A percentile compares a stretch with the other conserved stretches of the same genome.
Conservation (phyloP, 2,888 invertebrate species). For the Cephus pulcher region DNA sequence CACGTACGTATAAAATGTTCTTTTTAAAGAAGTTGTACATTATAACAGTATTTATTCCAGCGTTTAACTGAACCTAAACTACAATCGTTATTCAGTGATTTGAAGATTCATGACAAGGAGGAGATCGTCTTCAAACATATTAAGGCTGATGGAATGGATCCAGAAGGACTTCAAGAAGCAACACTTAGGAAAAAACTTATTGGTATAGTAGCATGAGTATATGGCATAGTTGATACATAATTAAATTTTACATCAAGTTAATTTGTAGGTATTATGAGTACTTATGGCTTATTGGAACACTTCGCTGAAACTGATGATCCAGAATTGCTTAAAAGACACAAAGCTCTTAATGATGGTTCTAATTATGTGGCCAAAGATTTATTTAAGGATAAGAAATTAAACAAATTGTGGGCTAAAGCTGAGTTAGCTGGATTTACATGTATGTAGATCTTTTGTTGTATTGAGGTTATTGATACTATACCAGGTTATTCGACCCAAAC, state of each 20-base stretch:
- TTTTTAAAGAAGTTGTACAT: background rate
- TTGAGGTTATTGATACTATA: background rate
- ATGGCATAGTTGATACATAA: background rate
- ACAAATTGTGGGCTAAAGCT: conserved; percentile 90
- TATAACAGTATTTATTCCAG: conserved; percentile 65
- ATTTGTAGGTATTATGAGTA: conserved; percentile 77
- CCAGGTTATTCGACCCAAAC: too few relatives aligned
- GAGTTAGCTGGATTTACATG: conserved; percentile 86
- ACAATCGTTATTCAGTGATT: conserved; percentile 86
- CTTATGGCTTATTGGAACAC: conserved; percentile 83
- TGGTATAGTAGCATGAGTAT: conserved; percentile 62
- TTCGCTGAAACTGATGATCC: conserved; percentile 78
- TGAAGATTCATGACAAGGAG: conserved; percentile 93
- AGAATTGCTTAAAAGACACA: conserved; percentile 71
- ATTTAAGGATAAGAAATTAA: conserved; percentile 91
- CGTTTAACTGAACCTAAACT: conserved; percentile 85
- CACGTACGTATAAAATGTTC: conserved; percentile 72
- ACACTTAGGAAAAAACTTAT: conserved; percentile 82
- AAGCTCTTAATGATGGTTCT: conserved; percentile 64
- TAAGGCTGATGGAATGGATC: conserved; percentile 86
- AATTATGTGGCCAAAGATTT: conserved; percentile 73
- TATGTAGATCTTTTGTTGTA: conserved; percentile 41
- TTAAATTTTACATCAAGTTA: conserved; percentile 1
- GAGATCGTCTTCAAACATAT: conserved; percentile 86
- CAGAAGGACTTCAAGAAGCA: conserved; percentile 87